Evolutionary conservation across 1,140 invertebrate genomes (phyloP).

Genomic region (Helicoverpa armigera): DNA sequence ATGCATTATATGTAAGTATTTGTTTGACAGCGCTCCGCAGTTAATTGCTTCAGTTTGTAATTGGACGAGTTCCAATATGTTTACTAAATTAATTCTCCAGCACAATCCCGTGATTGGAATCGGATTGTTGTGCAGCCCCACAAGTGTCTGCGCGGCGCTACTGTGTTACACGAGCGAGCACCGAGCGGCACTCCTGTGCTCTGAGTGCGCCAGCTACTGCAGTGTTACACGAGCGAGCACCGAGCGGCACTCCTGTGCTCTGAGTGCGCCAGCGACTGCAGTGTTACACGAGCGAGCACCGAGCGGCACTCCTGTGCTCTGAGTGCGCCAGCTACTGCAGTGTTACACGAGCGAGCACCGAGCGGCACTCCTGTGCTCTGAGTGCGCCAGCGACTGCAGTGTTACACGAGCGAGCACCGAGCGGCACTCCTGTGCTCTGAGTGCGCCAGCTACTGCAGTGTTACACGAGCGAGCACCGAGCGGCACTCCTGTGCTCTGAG

Average conservation of each 20-base stretch:
- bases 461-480: background rate
- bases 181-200: background rate
- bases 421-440: background rate
- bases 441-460: background rate
- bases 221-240: background rate
- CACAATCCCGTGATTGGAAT: slow-evolving; percentile 24
- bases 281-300: background rate
- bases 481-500: background rate
- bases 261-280: background rate
- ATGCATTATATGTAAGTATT: slow-evolving; percentile 13
- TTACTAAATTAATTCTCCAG: slow-evolving; percentile 37
- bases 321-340: background rate
- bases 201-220: background rate
- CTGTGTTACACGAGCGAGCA: background rate
- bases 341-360: background rate
- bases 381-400: background rate
- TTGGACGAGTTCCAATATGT: slow-evolving; percentile 38
- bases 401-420: background rate
- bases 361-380: background rate
- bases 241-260: background rate
- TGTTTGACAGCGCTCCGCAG: slow-evolving; percentile 22
- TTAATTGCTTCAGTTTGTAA: slow-evolving; percentile 38
- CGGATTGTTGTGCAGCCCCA: slow-evolving; percentile 1
- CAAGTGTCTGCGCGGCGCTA: background rate
- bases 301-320: background rate